A percentile compares a stretch with the other conserved stretches of the same genome.
phyloP scores from a whole-genome alignment of 2,888 invertebrate genomes.

The Odontomyia ornata region DNA sequence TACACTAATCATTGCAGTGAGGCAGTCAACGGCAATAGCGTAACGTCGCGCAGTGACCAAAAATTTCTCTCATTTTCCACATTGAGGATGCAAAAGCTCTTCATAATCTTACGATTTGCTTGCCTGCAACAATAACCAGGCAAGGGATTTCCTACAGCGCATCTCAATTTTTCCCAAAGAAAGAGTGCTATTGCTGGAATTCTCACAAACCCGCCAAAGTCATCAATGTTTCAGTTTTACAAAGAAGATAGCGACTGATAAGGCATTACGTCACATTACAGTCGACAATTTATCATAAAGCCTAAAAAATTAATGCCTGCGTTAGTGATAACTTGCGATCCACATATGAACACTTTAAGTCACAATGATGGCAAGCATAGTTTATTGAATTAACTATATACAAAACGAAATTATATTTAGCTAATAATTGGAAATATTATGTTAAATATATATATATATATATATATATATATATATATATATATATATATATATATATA shows the following conservation, averaged over 20 bases:
- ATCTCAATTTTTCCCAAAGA: background rate
- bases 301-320: background rate
- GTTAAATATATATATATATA: no score
- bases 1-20: constrained; percentile 31
- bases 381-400: no score
- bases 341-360: no score
- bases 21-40: constrained; percentile 33
- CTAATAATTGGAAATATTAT: no score
- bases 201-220: background rate
- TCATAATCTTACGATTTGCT: background rate
- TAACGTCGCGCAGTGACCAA: constrained; percentile 1
- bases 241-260: constrained; percentile 17
- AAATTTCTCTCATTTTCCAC: background rate
- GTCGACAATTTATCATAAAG: constrained; percentile 2
- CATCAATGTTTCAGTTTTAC: background rate
- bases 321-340: no score
- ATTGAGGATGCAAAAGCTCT: constrained; percentile 4
- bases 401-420: no score
- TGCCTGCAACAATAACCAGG: background rate
- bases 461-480: no score
- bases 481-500: no score
- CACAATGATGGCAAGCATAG: no score
- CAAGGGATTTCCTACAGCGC: constrained; percentile 1
- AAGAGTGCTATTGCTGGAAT: background rate
- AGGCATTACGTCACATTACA: background rate